Percentiles rank a stretch among this genome's conserved stretches.
Conservation (phyloP, 2,888 invertebrate species). For the Mesorhabditis sp. region DNA sequence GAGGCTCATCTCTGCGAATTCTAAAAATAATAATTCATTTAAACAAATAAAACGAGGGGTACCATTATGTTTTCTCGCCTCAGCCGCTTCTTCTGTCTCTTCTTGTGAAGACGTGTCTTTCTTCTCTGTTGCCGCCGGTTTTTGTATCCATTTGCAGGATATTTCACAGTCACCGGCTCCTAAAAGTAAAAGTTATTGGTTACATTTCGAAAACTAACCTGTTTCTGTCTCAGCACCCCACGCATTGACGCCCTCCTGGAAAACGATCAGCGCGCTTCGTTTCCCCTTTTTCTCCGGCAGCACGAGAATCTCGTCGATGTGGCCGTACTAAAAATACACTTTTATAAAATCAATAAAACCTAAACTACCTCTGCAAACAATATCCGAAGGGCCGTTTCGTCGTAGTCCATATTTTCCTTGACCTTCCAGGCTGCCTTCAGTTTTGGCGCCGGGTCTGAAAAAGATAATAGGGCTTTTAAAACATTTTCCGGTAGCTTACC, state of each 20-base stretch:
- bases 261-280: constrained; percentile 19
- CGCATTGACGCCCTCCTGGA: constrained; percentile 17
- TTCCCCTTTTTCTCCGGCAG: constrained; percentile 16
- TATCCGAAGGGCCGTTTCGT: neutral
- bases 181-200: neutral
- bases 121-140: neutral
- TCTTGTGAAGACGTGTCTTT: too few relatives aligned
- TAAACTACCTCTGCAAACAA: neutral
- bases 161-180: neutral
- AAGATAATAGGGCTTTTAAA: neutral
- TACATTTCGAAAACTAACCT: constrained; percentile 8
- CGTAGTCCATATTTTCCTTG: neutral
- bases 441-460: neutral
- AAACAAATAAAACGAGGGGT: neutral
- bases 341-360: neutral
- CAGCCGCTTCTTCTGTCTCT: too few relatives aligned
- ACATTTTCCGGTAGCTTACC: too few relatives aligned
- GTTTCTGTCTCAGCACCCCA: constrained; percentile 29
- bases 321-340: constrained; percentile 17
- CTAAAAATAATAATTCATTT: neutral
- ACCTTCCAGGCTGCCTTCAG: constrained; percentile 1
- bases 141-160: neutral
- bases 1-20: neutral
- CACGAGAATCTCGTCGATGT: constrained; percentile 16
- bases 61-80: neutral